Evolutionary conservation across 1,140 invertebrate species (phyloP), one percentile per base, ranked within the genome.

Genomic region (Reticulitermes speratus): DNA sequence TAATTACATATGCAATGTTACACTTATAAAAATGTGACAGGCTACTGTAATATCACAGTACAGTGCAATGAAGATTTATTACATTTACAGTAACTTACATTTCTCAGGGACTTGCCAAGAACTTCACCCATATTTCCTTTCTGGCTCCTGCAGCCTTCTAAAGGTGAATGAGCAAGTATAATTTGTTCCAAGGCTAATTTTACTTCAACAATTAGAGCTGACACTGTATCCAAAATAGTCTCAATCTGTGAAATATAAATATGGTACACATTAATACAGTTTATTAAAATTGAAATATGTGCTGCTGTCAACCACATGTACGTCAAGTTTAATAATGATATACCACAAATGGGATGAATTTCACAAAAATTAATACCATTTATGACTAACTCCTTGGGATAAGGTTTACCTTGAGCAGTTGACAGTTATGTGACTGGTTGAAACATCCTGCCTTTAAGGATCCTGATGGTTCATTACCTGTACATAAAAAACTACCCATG

Each of bases 131-230:
- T 85, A n/a, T 32, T 55, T 23, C 86, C 85, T 38, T 86, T 87
- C 86, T 89, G 88, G 75, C 83, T 85, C 87, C 88, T 86, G 55
- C 55, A 83, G 44, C 88, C 86, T 45, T 90, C 89, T 14, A 88
- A 88, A 84, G 91, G 90, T 48, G 90, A 91, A 23, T 91, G 88
- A 45, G 88, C 88, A 87, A 90, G 90, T 83, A 94, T 92, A 52
- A 93, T 93, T 88, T 92, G 91, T 89, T 93, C 92, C 48, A 94
- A 88, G 30, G 92, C 91, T 75, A 90, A 89, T 89, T 93, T 92
- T 21, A 92, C 90, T 87, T 93, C 92, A n/a, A 90, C 90, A 38
- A 92, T 89, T 87, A 94, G 89, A 44, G 89, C 88, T 45, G 91
- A 92, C 85, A 94, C 87, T 23, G 90, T 92, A 87, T 93, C 92